A percentile compares a stretch with the other conserved stretches of the same genome.
Conservation (phyloP, 2,797 vertebrate genomes). For the Zenarchopterus dispar region DNA sequence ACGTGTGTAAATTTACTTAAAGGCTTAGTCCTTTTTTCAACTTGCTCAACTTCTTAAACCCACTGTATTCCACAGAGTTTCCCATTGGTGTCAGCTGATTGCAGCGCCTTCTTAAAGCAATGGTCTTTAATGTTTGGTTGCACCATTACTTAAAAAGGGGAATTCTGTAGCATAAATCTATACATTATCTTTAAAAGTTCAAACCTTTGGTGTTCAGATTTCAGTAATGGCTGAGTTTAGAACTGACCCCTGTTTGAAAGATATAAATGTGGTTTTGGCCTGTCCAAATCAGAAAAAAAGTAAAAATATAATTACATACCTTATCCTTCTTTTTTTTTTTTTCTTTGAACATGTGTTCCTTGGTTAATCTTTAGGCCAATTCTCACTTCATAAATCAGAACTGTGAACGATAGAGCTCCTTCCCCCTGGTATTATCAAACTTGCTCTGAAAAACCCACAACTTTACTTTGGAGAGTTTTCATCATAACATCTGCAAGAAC, state of each 20-base stretch:
- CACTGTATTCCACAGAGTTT: not conserved
- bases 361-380: not conserved
- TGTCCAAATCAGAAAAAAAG: no score
- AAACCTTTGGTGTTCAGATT: not conserved
- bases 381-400: constrained; percentile 36
- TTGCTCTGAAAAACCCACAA: constrained; percentile 22
- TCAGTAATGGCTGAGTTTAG: no score
- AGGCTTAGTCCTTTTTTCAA: no score
- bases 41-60: not conserved
- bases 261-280: no score
- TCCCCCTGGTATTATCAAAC: constrained; percentile 14
- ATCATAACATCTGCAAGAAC: constrained; percentile 10
- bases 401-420: constrained; percentile 21
- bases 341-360: not conserved
- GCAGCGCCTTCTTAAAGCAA: not conserved
- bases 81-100: not conserved
- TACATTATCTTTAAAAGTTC: not conserved
- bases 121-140: not conserved
- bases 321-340: not conserved
- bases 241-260: no score
- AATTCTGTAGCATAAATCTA: not conserved
- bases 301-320: no score
- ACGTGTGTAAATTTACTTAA: no score
- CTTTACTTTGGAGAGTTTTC: constrained; percentile 52
- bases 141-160: not conserved